Evolutionary conservation across 1,140 invertebrate species (phyloP).

Genomic region (Bombus consobrinus): DNA sequence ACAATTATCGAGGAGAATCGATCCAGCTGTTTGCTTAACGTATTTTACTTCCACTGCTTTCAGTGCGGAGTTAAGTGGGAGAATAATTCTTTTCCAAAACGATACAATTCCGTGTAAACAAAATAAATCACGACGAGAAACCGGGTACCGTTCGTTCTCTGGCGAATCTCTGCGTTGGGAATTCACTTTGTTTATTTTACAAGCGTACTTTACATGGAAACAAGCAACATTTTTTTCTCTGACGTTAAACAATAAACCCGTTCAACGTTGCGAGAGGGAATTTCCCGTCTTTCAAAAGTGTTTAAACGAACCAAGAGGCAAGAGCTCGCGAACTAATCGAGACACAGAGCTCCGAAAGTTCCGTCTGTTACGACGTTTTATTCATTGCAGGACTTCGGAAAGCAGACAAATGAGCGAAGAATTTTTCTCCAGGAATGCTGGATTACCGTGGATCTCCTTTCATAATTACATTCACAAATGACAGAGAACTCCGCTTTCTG

Average conservation of each 20-base stretch:
- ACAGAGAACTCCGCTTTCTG: too few relatives aligned
- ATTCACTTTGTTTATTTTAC: not conserved
- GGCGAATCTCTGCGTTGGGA: not conserved
- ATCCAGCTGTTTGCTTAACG: not conserved
- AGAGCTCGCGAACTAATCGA: not conserved
- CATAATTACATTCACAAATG: not conserved
- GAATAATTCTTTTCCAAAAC: not conserved
- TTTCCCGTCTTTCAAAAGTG: not conserved
- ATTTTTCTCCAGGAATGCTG: not conserved
- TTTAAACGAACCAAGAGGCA: not conserved
- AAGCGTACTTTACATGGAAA: not conserved
- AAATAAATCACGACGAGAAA: not conserved
- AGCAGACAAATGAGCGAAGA: not conserved
- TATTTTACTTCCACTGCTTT: not conserved
- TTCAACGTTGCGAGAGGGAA: not conserved
- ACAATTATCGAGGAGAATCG: not conserved
- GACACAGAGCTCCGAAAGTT: not conserved
- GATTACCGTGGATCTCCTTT: not conserved
- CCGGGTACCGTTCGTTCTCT: not conserved
- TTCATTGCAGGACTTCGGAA: not conserved
- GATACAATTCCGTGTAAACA: not conserved
- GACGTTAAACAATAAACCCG: constrained; percentile 6
- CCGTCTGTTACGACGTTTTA: not conserved
- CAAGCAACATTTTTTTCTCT: not conserved
- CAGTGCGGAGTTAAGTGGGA: not conserved